Conservation (phyloP, 2,888 invertebrate species). For the Heliconius cydno region DNA sequence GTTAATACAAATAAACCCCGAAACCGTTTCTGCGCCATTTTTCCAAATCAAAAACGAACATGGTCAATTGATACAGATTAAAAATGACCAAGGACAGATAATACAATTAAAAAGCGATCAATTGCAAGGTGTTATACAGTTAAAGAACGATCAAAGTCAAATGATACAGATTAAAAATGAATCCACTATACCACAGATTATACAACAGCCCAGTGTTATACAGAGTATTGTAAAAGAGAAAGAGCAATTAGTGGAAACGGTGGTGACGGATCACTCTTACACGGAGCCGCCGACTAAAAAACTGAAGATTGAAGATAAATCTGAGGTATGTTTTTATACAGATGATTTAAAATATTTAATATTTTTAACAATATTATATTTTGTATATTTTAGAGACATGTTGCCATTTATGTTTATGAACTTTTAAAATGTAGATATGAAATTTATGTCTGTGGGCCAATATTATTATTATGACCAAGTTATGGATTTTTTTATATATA, state of each 20-base stretch:
- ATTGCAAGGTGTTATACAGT: conserved; percentile 65
- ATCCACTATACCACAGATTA: conserved; percentile 39
- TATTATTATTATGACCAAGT: too few species aligned
- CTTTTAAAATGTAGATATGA: neutral
- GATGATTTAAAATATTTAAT: neutral
- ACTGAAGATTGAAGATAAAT: conserved; percentile 68
- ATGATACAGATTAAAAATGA: conserved; percentile 63
- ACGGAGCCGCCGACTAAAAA: conserved; percentile 74
- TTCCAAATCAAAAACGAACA: conserved; percentile 78
- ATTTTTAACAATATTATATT: neutral
- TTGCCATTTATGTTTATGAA: neutral
- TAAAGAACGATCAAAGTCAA: conserved; percentile 70
- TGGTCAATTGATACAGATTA: conserved; percentile 74
- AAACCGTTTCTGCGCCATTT: conserved; percentile 61
- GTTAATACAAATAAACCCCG: conserved; percentile 67
- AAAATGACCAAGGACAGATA: conserved; percentile 77
- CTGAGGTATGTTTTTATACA: conserved; percentile 57
- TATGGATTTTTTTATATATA: too few species aligned
- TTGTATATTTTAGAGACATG: neutral
- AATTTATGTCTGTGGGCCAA: neutral
- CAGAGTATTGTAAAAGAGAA: conserved; percentile 57
- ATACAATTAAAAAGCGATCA: conserved; percentile 75
- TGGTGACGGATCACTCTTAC: conserved; percentile 70
- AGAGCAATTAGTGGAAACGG: conserved; percentile 61
- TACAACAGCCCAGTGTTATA: conserved; percentile 47